These are phyloP conservation scores for Notarius quadriscutis DNA, from an alignment of 2,113 vertebrate species.

Conservation along the genomic window DNA sequence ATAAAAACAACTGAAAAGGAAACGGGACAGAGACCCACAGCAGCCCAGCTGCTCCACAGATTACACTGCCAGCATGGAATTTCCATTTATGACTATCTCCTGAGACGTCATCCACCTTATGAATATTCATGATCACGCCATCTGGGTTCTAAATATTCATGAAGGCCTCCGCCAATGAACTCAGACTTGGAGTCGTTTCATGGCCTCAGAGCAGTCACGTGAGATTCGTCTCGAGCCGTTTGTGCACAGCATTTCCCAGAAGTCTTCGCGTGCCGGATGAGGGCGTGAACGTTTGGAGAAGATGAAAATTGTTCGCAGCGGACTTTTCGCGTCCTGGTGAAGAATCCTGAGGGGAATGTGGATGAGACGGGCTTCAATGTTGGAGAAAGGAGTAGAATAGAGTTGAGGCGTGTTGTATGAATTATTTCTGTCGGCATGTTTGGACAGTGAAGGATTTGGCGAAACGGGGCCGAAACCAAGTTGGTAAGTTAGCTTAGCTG, in stretches of 20 bases:
- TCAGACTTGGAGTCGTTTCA: neutral
- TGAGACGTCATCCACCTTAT: neutral
- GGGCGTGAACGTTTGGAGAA: slow-evolving; percentile 60
- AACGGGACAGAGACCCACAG: neutral
- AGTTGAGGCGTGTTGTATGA: neutral
- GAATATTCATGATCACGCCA: neutral
- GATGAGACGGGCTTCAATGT: neutral
- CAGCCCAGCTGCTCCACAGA: no score
- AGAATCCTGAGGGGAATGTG: slow-evolving; percentile 43
- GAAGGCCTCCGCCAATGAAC: neutral
- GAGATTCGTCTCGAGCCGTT: no score
- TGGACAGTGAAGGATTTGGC: neutral
- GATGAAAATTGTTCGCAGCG: slow-evolving; percentile 60
- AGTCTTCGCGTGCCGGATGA: neutral
- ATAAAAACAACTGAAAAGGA: neutral
- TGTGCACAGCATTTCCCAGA: slow-evolving; percentile 77
- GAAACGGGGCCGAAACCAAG: neutral
- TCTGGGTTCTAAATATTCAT: neutral
- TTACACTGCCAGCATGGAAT: neutral
- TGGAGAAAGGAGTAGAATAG: neutral
- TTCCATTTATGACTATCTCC: neutral
- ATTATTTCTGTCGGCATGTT: neutral
- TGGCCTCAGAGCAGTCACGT: neutral
- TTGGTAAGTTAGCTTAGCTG: slow-evolving; percentile 25
- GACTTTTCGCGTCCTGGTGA: slow-evolving; percentile 65